Percentiles rank a stretch among this genome's conserved stretches.
Evolutionary conservation across 2,797 vertebrate species (phyloP).

Genomic region (Bovichtus diacanthus): DNA sequence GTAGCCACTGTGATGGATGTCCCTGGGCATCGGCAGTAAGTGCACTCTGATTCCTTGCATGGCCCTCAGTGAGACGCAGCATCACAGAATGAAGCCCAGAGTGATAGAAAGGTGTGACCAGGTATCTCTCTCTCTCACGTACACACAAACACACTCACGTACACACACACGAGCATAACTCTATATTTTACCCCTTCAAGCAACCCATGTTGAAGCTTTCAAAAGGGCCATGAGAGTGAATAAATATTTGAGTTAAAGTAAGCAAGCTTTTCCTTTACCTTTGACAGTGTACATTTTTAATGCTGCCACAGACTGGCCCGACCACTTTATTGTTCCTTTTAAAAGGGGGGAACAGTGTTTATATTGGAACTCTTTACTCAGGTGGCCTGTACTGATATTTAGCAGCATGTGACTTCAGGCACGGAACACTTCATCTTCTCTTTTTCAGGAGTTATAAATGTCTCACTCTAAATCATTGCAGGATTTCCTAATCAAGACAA

Average conservation of each 20-base stretch:
- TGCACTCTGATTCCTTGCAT: conserved; percentile 62
- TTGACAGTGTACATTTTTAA: conserved; percentile 75
- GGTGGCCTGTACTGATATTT: conserved; percentile 33
- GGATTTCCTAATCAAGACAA: background rate
- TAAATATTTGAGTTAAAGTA: conserved; percentile 82
- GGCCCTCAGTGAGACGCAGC: conserved; percentile 39
- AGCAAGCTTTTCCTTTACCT: conserved; percentile 58
- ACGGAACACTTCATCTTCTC: background rate
- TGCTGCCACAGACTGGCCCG: conserved; percentile 38
- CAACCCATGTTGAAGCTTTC: conserved; percentile 67
- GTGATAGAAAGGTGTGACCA: conserved; percentile 71
- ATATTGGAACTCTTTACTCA: conserved; percentile 35
- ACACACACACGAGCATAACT: conserved; percentile 17
- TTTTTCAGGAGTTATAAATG: background rate
- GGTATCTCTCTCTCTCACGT: conserved; percentile 26
- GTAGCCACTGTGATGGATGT: conserved; percentile 49
- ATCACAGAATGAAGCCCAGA: conserved; percentile 48
- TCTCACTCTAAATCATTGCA: conserved; percentile 11
- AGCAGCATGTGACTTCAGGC: conserved; percentile 9
- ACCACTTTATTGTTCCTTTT: conserved; percentile 56
- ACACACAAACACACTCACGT: background rate
- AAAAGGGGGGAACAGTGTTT: conserved; percentile 23
- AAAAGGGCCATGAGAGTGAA: conserved; percentile 71
- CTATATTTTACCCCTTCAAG: conserved; percentile 52
- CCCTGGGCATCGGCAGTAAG: conserved; percentile 54